These are phyloP conservation scores for Augochlorella aurata DNA, from an alignment of 2,888 invertebrate genomes.

Conservation along the genomic window DNA sequence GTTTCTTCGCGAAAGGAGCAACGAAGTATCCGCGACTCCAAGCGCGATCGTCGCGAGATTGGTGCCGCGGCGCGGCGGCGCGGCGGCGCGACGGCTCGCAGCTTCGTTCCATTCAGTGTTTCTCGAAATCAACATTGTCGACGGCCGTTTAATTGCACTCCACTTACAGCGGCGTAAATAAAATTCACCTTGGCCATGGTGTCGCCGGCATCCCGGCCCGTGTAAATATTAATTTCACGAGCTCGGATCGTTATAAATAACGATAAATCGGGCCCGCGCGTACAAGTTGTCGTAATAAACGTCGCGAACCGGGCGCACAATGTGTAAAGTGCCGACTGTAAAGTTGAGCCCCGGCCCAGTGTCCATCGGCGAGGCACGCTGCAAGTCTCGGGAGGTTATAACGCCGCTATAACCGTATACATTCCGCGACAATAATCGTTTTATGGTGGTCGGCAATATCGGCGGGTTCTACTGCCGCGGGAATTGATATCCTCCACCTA, in stretches of 20 bases:
- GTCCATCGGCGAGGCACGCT: conserved; percentile 63
- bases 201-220: conserved; percentile 30
- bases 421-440: conserved; percentile 80
- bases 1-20: too few relatives aligned
- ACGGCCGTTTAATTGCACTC: conserved; percentile 44
- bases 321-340: conserved; percentile 76
- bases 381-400: conserved; percentile 74
- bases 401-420: conserved; percentile 80
- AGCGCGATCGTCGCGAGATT: too few relatives aligned
- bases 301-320: conserved; percentile 67
- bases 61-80: too few relatives aligned
- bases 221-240: conserved; percentile 75
- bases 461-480: conserved; percentile 68
- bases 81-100: not conserved
- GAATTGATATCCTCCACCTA: conserved; percentile 74
- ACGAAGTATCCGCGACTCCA: too few relatives aligned
- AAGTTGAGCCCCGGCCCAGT: conserved; percentile 71
- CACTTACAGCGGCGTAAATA: conserved; percentile 49
- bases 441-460: conserved; percentile 78
- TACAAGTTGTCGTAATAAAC: conserved; percentile 72
- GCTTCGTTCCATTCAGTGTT: conserved; percentile 26
- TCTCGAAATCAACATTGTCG: conserved; percentile 49
- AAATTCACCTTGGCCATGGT: conserved; percentile 47
- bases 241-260: conserved; percentile 69
- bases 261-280: conserved; percentile 67